Evolutionary conservation across 23 tunicate genomes (phyloP), one percentile per base, ranked within the genome.

Genomic region (Corella eumyota): DNA sequence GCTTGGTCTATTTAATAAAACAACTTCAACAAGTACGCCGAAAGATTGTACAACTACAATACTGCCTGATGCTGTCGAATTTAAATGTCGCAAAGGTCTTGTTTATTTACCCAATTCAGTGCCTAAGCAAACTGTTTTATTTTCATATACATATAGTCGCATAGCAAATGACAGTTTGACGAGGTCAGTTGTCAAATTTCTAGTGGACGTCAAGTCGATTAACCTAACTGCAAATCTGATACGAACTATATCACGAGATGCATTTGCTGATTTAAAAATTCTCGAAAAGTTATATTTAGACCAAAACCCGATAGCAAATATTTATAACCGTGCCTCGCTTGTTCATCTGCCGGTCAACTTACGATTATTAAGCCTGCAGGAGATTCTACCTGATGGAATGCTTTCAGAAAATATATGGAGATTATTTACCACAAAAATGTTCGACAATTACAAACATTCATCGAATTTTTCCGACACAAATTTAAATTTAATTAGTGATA

Each of bases 271-370:
- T 7, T 13, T 72, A 2, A 19, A 24, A 50, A 49, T 61, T 23
- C 30, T 72, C 25, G 23, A 24, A 33, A 1, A 5, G 23, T 34
- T 72, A 23, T 46, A 1, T 61, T 22, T 72, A 4, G 61, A 72
- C 35, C 27, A 61, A 34, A 72, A 72, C 50, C 68, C 68, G 3
- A 26, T 72, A n/a, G n/a, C n/a, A n/a, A n/a, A n/a, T n/a, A n/a
- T n/a, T n/a, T n/a, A n/a, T n/a, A n/a, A n/a, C n/a, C n/a, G n/a
- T n/a, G n/a, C n/a, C n/a, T n/a, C n/a, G n/a, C n/a, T n/a, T n/a
- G n/a, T n/a, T n/a, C n/a, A n/a, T n/a, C n/a, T n/a, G n/a, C n/a
- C n/a, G n/a, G n/a, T n/a, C n/a, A n/a, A n/a, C n/a, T n/a, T n/a
- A n/a, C n/a, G n/a, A n/a, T n/a, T n/a, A n/a, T n/a, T n/a, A n/a